phyloP scores from a whole-genome alignment of 1,140 invertebrate species.

The Laodelphax striatellus region DNA sequence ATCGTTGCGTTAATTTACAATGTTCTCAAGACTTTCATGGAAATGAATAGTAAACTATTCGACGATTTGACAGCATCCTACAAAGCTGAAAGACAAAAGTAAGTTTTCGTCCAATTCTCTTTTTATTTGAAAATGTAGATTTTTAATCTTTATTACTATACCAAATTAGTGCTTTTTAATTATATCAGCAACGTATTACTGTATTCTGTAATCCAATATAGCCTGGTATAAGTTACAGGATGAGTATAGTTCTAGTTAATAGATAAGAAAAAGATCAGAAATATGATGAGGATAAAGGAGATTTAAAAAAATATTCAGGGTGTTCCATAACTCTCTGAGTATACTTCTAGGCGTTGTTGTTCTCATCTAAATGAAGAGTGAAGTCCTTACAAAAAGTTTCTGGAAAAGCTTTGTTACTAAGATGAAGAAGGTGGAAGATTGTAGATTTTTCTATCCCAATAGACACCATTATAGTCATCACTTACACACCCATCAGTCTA shows the following conservation, averaged over 20 bases:
- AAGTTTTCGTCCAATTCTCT: constrained; percentile 31
- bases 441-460: too few relatives aligned
- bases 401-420: too few relatives aligned
- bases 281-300: too few relatives aligned
- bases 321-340: too few relatives aligned
- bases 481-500: too few relatives aligned
- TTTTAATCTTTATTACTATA: background rate
- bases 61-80: constrained; percentile 97
- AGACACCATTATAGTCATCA: too few relatives aligned
- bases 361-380: too few relatives aligned
- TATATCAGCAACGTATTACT: background rate
- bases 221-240: background rate
- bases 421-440: too few relatives aligned
- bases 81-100: constrained; percentile 96
- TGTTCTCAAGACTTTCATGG: constrained; percentile 97
- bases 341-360: too few relatives aligned
- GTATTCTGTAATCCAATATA: background rate
- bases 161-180: background rate
- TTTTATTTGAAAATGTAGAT: background rate
- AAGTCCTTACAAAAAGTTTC: too few relatives aligned
- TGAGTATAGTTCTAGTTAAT: background rate
- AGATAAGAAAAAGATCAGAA: too few relatives aligned
- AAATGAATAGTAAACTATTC: constrained; percentile 99
- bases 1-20: constrained; percentile 99
- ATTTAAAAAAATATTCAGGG: too few relatives aligned